Base-by-base conservation (phyloP, 2,888 invertebrate genomes). In the Myopa tessellatipennis region DNA sequence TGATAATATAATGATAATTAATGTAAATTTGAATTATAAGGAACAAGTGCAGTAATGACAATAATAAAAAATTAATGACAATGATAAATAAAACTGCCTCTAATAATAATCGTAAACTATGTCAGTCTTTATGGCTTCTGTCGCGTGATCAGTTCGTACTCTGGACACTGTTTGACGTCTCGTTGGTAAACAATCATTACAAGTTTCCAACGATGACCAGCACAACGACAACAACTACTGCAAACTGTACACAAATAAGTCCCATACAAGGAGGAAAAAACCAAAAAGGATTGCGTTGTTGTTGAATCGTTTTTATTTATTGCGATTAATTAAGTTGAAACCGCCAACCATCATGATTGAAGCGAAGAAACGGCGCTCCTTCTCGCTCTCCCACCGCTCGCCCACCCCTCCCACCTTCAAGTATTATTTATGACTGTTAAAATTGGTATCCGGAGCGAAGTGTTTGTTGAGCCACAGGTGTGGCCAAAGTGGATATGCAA, bases 121-220 rank as follows among this genome's bases (percentile, higher is more conserved):
- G 26, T 26, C 26, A 26, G 26, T 26, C 26, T 26, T 26, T 26
- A 26, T 26, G 45, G 3, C 45, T 45, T 45, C 45, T 45, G 2
- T 26, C 26, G 26, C 26, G 26, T 26, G 26, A 26, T 26, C 26
- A 26, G 1, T 26, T 26, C 26, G 26, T 1, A 26, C 26, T 26
- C 26, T 2, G 26, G 1, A 2, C 26, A 26, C 26, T 26, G 26
- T 26, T 26, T 26, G 26, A 26, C 26, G 26, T 26, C 26, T 26
- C 26, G 26, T 26, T 26, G 26, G 26, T 26, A 26, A 26, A 26
- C 26, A 26, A 26, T 26, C 26, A 26, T 85, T 84, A 78, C 65
- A 61, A 26, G 10, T 7, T 12, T 63, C 7, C 58, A 1, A 58
- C 75, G 26, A 74, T 16, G 45, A 63, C 65, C 34, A 74, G 34